phyloP scores from a whole-genome alignment of 2,113 vertebrate genomes.

The Tenrec ecaudatus region DNA sequence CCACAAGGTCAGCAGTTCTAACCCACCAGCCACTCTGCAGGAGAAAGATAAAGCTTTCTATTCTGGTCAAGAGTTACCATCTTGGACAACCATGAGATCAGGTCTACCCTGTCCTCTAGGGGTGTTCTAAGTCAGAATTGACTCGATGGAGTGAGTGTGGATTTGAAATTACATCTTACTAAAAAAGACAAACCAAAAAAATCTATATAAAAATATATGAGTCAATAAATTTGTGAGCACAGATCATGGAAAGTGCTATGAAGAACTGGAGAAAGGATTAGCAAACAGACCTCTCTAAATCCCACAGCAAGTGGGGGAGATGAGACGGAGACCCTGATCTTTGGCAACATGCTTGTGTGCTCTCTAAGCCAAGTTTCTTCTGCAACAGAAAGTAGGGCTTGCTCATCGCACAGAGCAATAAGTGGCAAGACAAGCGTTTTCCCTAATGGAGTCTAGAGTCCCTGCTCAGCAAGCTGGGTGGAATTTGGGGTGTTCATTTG shows the following conservation, averaged over 20 bases:
- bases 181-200: neutral
- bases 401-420: neutral
- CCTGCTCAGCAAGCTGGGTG: constrained; percentile 28
- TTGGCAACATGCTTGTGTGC: neutral
- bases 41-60: too few species aligned
- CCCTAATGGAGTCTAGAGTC: constrained; percentile 21
- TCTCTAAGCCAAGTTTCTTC: neutral
- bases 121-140: too few species aligned
- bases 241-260: neutral
- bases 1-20: too few species aligned
- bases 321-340: neutral
- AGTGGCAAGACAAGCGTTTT: neutral
- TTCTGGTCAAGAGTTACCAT: too few species aligned
- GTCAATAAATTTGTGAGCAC: neutral
- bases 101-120: too few species aligned
- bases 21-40: too few species aligned
- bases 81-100: too few species aligned
- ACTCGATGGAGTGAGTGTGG: too few species aligned
- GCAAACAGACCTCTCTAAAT: neutral
- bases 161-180: neutral
- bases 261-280: neutral
- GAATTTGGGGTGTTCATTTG: constrained; percentile 64
- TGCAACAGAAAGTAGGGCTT: neutral
- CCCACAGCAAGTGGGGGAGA: neutral
- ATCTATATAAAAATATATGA: neutral